Base-by-base conservation (phyloP, 2,888 invertebrate species). In the Onthophagus sagittarius region DNA sequence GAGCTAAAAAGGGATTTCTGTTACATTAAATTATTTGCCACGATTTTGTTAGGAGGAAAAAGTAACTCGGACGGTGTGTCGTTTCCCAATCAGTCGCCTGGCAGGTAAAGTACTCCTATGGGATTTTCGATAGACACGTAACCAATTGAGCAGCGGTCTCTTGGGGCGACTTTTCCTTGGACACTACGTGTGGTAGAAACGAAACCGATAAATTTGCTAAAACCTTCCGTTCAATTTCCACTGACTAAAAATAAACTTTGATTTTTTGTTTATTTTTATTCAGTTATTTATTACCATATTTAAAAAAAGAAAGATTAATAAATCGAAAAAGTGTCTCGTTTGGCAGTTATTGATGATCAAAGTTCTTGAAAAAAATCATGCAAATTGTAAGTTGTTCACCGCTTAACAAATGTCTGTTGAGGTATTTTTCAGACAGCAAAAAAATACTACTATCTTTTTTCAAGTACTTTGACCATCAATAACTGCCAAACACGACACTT, bases 21-120 rank as follows among this genome's bases (percentile, higher is more conserved):
- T 53, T 53, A 53, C 11, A 53, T 53, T 53, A 53, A 53, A 53
- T 53, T 53, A 53, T 53, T 53, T 53, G 39, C 39, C 39, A 11
- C 23, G 39, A 7, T 53, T 53, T 53, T 53, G 39, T 11, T 53
- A 53, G 11, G 39, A 11, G 4, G 39, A 53, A 53, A 67, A 15
- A 63, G 11, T 67, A 23, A 15, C 15, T 67, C 67, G 31, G 67
- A 67, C 67, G 32, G 67, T 31, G 71, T 71, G 75, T 79, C 79
- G 80, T 82, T 83, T 83, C 83, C 84, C 84, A 85, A 85, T 85
- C 85, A 85, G 84, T 84, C 84, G 83, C 81, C 78, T 84, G 84
- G 84, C 85, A 85, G 85, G 85, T 85, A 84, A 85, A 85, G 83
- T 83, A 83, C 80, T 83, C 85, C 83, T 80, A 74, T 64, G 84